These are phyloP conservation scores for Ochotona curzoniae DNA, from an alignment of 2,113 vertebrate genomes.

Conservation along the genomic window DNA sequence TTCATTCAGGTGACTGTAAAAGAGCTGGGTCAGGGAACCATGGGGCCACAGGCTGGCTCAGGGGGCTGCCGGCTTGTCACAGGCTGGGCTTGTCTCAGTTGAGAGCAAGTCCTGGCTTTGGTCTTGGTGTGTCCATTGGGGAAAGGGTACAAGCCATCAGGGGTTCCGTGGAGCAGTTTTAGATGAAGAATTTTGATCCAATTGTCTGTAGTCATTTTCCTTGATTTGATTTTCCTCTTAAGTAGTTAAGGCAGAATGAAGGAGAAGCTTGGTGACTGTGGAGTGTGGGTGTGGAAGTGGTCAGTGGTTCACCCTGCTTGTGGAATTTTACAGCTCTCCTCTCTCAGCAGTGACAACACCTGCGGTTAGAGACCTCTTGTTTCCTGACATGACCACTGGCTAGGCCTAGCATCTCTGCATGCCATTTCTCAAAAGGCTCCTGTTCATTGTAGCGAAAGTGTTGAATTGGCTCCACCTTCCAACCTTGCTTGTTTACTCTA, in stretches of 20 bases:
- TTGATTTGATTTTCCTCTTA: neutral
- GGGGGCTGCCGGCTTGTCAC: neutral
- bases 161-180: neutral
- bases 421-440: neutral
- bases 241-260: neutral
- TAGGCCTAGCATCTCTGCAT: neutral
- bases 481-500: neutral
- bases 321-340: neutral
- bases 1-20: neutral
- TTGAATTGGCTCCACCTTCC: neutral
- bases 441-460: neutral
- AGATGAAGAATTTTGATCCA: slow-evolving; percentile 3
- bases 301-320: neutral
- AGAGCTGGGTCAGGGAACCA: neutral
- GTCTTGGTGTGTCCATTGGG: neutral
- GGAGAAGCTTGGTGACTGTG: neutral
- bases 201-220: neutral
- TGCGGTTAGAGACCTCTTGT: neutral
- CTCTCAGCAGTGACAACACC: neutral
- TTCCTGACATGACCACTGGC: neutral
- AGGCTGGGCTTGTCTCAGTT: accelerated
- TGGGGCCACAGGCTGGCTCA: neutral
- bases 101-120: accelerated
- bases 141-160: neutral
- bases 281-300: neutral